Conservation (phyloP, 2,888 invertebrate species). For the Xestia xanthographa region DNA sequence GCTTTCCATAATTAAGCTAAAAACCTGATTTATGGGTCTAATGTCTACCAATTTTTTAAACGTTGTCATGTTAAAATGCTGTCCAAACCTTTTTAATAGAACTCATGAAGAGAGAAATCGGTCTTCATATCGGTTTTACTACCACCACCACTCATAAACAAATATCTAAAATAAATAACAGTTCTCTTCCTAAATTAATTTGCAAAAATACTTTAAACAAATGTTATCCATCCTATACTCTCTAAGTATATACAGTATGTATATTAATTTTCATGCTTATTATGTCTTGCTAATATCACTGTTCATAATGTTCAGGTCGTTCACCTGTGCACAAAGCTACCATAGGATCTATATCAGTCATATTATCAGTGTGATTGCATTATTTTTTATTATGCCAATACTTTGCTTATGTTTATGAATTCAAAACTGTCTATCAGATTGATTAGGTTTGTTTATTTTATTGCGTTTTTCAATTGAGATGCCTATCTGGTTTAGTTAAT, state of each 20-base stretch:
- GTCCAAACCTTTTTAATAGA: too few species aligned
- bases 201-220: not conserved
- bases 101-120: too few species aligned
- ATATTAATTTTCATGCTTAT: constrained; percentile 19
- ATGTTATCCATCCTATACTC: not conserved
- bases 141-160: not conserved
- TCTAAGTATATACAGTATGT: not conserved
- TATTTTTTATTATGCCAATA: constrained; percentile 36
- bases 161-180: not conserved
- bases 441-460: constrained; percentile 29
- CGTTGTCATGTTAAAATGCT: not conserved
- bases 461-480: constrained; percentile 14
- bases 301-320: constrained; percentile 68
- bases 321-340: constrained; percentile 71
- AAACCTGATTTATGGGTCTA: not conserved
- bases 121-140: too few species aligned
- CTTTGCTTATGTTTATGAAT: constrained; percentile 26
- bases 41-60: not conserved
- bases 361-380: constrained; percentile 58
- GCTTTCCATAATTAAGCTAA: not conserved
- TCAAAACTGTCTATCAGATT: constrained; percentile 30
- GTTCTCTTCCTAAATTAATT: not conserved
- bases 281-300: constrained; percentile 63
- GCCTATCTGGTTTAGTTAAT: constrained; percentile 29
- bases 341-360: constrained; percentile 64